A percentile compares a stretch with the other conserved stretches of the same genome.
Conservation (phyloP, 2,888 invertebrate species). For the Drosophila anceps region DNA sequence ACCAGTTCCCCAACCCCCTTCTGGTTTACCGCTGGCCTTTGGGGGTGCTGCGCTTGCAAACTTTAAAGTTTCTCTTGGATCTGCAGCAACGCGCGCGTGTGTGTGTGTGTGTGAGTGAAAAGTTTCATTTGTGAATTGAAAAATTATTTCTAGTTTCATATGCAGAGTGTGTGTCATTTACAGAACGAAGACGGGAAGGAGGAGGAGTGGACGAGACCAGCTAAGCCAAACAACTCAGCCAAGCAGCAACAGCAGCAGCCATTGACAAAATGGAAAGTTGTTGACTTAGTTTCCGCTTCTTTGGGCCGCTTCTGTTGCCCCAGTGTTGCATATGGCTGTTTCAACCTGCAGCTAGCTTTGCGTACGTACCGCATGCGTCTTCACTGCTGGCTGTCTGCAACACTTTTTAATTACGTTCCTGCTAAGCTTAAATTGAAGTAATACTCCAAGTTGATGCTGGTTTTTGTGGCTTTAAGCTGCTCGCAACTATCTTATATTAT, state of each 20-base stretch:
- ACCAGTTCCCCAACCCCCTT: background rate
- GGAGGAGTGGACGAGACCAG: background rate
- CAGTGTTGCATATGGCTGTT: constrained; percentile 18
- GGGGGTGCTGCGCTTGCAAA: constrained; percentile 66
- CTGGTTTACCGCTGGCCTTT: constrained; percentile 65
- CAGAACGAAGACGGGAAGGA: constrained; percentile 36
- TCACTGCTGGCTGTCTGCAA: constrained; percentile 25
- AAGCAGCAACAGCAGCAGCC: constrained; percentile 40
- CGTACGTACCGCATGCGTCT: constrained; percentile 21
- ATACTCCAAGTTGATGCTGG: constrained; percentile 1
- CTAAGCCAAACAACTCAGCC: constrained; percentile 28
- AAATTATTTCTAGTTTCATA: constrained; percentile 75
- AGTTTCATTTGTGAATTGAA: constrained; percentile 80
- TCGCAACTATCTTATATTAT: background rate
- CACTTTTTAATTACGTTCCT: constrained; percentile 67
- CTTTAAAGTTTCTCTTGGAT: constrained; percentile 62
- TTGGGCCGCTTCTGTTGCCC: constrained; percentile 40
- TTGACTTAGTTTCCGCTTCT: constrained; percentile 73
- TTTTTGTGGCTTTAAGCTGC: constrained; percentile 1
- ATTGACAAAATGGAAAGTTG: constrained; percentile 80
- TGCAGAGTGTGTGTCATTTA: constrained; percentile 72
- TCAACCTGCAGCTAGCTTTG: constrained; percentile 3
- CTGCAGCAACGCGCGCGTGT: constrained; percentile 43
- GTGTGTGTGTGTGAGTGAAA: constrained; percentile 51
- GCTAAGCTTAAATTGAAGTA: constrained; percentile 27